phyloP scores from a whole-genome alignment of 2,888 invertebrate species.

The Penaeus monodon region DNA sequence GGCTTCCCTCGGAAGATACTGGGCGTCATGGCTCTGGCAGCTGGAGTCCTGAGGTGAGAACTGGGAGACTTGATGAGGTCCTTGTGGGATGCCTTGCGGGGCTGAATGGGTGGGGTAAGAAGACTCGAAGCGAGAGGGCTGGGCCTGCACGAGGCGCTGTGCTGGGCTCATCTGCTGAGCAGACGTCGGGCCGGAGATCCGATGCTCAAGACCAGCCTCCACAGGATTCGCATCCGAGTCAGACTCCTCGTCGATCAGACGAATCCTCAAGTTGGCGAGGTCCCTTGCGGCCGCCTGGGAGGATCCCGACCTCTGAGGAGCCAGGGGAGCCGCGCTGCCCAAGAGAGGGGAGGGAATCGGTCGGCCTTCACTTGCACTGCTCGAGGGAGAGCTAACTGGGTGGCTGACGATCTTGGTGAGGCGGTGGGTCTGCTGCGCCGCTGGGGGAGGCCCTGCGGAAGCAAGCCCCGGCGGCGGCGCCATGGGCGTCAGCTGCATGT shows the following conservation, averaged over 20 bases:
- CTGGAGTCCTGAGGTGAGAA: not conserved
- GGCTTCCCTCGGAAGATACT: not conserved
- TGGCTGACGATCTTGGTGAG: slow-evolving; percentile 23
- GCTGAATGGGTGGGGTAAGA: not conserved
- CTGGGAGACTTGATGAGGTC: not conserved
- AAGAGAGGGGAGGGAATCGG: slow-evolving; percentile 3
- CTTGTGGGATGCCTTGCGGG: no score
- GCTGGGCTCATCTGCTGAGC: not conserved
- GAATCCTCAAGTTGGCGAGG: slow-evolving; percentile 20
- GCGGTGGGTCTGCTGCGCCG: slow-evolving; percentile 3
- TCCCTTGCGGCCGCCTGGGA: not conserved
- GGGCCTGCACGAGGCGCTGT: not conserved
- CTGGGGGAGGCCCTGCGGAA: not conserved
- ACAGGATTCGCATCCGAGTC: slow-evolving; percentile 35
- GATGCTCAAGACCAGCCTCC: not conserved
- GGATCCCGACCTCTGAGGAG: slow-evolving; percentile 6
- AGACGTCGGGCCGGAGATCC: not conserved
- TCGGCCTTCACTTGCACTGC: not conserved
- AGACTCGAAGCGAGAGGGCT: not conserved
- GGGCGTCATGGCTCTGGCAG: not conserved
- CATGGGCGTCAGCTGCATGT: slow-evolving; percentile 10
- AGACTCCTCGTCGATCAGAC: slow-evolving; percentile 45
- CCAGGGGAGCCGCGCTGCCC: not conserved
- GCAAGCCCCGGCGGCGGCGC: not conserved
- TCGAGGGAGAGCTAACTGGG: not conserved